Evolutionary conservation across 2,797 vertebrate species (phyloP).

Genomic region (Tolypeutes matacus): DNA sequence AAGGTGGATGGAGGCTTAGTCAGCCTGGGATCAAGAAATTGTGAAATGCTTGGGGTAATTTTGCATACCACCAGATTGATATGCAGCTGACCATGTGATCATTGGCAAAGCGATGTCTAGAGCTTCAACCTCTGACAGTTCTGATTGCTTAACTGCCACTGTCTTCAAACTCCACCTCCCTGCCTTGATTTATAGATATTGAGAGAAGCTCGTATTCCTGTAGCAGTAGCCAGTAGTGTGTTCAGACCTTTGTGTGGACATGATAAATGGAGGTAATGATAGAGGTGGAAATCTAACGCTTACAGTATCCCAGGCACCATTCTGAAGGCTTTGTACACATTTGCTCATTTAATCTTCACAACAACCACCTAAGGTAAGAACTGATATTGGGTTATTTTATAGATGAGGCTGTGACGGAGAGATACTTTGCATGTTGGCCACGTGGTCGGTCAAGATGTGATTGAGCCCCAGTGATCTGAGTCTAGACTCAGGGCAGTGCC

Average conservation of each 20-base stretch:
- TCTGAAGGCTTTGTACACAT: neutral
- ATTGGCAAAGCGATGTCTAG: neutral
- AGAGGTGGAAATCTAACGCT: neutral
- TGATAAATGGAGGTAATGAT: no score
- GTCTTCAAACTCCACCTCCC: neutral
- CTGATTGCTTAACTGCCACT: neutral
- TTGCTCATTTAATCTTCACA: neutral
- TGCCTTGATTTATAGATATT: neutral
- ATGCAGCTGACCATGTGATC: neutral
- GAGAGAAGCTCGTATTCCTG: neutral
- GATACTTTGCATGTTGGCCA: neutral
- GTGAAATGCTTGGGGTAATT: neutral
- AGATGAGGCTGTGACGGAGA: neutral
- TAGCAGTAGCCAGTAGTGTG: accelerated
- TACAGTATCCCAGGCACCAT: neutral
- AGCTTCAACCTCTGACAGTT: neutral
- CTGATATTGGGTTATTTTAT: neutral
- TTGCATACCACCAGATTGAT: neutral
- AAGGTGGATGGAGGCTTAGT: neutral
- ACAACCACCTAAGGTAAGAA: neutral
- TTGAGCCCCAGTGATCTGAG: neutral
- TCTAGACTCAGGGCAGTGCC: no score
- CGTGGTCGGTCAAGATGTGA: no score
- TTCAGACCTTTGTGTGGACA: neutral
- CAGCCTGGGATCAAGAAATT: neutral